A percentile compares a stretch with the other conserved stretches of the same genome.
Evolutionary conservation across 2,797 vertebrate genomes (phyloP).

Genomic region (Remorina albescens): DNA sequence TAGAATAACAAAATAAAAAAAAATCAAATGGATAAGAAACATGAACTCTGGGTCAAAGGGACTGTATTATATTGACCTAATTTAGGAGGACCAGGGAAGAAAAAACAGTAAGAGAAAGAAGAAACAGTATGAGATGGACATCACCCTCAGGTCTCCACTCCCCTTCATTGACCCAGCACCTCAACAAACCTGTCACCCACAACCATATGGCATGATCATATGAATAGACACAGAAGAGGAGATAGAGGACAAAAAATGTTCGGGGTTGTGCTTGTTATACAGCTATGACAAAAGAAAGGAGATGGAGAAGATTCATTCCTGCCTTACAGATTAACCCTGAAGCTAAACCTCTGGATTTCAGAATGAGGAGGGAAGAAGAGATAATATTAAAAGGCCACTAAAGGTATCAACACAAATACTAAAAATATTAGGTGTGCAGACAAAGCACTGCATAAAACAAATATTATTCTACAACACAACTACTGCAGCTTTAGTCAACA

Average conservation of each 20-base stretch:
- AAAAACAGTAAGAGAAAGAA: slow-evolving; percentile 47
- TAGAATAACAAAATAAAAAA: no score
- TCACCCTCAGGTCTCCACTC: slow-evolving; percentile 39
- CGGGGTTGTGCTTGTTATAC: slow-evolving; percentile 3
- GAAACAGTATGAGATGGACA: slow-evolving; percentile 56
- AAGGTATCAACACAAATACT: background rate
- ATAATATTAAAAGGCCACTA: background rate
- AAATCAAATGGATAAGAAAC: slow-evolving; percentile 60
- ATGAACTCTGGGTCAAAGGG: slow-evolving; percentile 42
- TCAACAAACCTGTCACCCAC: slow-evolving; percentile 53
- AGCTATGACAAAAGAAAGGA: background rate
- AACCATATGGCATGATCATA: slow-evolving; percentile 72
- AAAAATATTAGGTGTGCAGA: background rate
- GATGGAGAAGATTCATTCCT: background rate
- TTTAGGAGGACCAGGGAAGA: slow-evolving; percentile 36
- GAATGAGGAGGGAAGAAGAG: background rate
- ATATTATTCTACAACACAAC: background rate
- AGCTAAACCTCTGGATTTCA: background rate
- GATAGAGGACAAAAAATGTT: background rate
- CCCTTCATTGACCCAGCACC: slow-evolving; percentile 57
- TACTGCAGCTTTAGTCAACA: background rate
- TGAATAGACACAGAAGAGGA: slow-evolving; percentile 10
- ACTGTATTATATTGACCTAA: slow-evolving; percentile 55
- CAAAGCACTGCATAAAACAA: background rate
- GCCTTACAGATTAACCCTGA: background rate